Evolutionary conservation across 2,113 vertebrate species (phyloP), one percentile per base, ranked within the genome.

Genomic region (Tragelaphus strepsiceros): DNA sequence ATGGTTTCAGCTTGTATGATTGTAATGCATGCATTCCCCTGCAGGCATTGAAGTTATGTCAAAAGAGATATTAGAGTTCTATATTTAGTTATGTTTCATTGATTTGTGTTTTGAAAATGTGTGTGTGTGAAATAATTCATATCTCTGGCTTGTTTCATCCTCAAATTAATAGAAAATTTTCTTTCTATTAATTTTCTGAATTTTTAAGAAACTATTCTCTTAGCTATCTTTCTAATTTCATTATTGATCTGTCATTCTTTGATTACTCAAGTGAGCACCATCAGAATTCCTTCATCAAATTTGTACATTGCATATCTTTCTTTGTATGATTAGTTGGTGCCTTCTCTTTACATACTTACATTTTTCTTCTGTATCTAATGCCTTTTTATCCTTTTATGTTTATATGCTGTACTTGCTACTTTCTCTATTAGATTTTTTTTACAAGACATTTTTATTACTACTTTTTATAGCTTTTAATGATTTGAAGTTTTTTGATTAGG

Each of bases 1-100:
- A 96, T 97, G 96, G 56, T 97, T 98, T 98, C n/a, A 16, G 81
- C 35, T 97, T 98, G 59, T 98, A 35, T 96, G 98, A 95, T 93
- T 98, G 84, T 93, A 98, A 98, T 95, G 56, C 61, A 49, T 96
- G 71, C 78, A 82, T 98, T 98, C 96, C 96, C 88, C 96, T 95
- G 53, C 93, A 98, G 91, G 93, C 97, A 85, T 39, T 92, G 83
- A 91, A 53, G n/a, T 83, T 97, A 35, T 96, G 80, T 95, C 97
- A 98, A 97, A 98, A 97, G 88, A 94, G 92, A 90, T 90, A 97
- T 98, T 98, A 96, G 32, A 59, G 78, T 32, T 97, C 89, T 89
- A 88, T 46, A 77, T 94, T 98, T 96, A 98, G 88, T 96, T 92
- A 97, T 82, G 97, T 85, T 98, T 91, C 71, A 92, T 81, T 95